These are phyloP conservation scores for Gymnopithys bicolor DNA, from an alignment of 2,797 vertebrate genomes.

Conservation along the genomic window DNA sequence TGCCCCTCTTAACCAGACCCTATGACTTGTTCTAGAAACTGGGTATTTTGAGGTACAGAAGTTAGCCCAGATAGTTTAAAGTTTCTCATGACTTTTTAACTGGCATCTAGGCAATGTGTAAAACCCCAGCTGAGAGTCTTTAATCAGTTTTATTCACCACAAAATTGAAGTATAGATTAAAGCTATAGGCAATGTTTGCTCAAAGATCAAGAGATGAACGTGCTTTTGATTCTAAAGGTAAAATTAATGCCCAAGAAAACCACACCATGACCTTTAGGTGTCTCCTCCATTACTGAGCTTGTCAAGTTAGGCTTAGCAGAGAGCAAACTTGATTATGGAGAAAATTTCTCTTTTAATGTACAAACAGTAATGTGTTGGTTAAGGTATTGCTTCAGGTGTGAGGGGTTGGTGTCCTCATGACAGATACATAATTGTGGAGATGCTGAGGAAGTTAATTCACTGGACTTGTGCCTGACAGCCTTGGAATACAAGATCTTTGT, in stretches of 20 bases:
- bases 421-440: neutral
- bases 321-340: neutral
- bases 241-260: conserved; percentile 9
- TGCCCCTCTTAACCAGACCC: neutral
- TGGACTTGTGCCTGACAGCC: neutral
- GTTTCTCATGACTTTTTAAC: neutral
- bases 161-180: neutral
- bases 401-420: neutral
- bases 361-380: neutral
- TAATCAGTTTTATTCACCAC: neutral
- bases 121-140: neutral
- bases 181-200: neutral
- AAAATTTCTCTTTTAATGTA: neutral
- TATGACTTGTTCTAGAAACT: neutral
- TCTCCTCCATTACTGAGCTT: neutral
- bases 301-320: neutral
- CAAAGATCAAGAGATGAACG: neutral
- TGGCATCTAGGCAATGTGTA: neutral
- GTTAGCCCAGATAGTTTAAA: neutral
- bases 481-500: neutral
- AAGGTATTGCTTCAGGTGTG: neutral
- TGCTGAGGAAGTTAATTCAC: neutral
- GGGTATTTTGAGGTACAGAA: neutral
- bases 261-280: neutral
- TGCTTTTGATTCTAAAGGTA: neutral